Conservation (phyloP, 1,140 invertebrate genomes). For the Drosophila burlai region DNA sequence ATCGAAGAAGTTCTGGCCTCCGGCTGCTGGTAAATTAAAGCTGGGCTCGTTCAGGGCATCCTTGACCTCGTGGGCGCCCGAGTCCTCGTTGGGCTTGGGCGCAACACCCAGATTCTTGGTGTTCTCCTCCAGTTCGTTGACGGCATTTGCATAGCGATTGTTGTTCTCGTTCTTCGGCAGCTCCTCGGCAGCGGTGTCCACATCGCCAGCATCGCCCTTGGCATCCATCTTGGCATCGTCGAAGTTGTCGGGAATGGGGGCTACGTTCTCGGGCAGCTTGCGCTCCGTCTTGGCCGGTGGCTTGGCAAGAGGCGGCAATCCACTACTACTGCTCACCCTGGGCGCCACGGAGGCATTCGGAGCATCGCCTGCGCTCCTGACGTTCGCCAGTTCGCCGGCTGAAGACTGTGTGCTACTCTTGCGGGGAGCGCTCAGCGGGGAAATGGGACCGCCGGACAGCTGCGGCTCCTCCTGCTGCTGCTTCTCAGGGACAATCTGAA, state of each 20-base stretch:
- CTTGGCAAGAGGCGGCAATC: conserved; percentile 60
- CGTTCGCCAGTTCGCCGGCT: conserved; percentile 11
- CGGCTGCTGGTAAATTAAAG: conserved; percentile 73
- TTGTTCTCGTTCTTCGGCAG: conserved; percentile 76
- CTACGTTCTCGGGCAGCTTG: conserved; percentile 81
- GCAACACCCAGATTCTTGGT: conserved; percentile 61
- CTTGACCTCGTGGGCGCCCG: conserved; percentile 81
- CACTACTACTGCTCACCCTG: conserved; percentile 67
- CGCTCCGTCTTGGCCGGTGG: conserved; percentile 73
- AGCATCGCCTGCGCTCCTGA: conserved; percentile 23
- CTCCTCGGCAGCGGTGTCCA: conserved; percentile 70
- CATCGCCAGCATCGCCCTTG: conserved; percentile 59
- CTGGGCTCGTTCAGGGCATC: conserved; percentile 80
- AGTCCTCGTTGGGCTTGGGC: conserved; percentile 59
- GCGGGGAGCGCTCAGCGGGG: conserved; percentile 68
- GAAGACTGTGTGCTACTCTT: conserved; percentile 56
- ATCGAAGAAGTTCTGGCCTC: conserved; percentile 76
- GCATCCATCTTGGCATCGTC: conserved; percentile 44
- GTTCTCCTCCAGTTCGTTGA: conserved; percentile 63
- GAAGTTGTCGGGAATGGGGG: conserved; percentile 82
- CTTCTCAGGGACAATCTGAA: conserved; percentile 82
- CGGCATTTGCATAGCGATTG: conserved; percentile 79
- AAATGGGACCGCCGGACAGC: conserved; percentile 48
- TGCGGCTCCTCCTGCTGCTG: conserved; percentile 58
- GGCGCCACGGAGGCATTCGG: conserved; percentile 57